Conservation (phyloP, 2,113 vertebrate genomes). For the Grus americana region DNA sequence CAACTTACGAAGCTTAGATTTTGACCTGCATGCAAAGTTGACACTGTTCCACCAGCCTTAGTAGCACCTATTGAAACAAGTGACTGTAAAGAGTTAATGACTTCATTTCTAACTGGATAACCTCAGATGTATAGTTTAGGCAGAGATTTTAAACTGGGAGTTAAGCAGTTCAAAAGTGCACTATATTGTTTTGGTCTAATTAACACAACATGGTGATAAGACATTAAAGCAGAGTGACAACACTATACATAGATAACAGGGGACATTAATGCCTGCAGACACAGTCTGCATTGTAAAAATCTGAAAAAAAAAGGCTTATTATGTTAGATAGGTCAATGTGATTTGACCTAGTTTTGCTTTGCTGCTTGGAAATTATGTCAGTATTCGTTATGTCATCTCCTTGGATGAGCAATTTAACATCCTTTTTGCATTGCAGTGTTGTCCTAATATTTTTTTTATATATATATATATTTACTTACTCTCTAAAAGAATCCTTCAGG, state of each 20-base stretch:
- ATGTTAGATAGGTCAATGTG: conserved; percentile 75
- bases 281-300: conserved; percentile 74
- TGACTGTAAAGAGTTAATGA: background rate
- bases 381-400: conserved; percentile 80
- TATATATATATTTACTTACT: conserved; percentile 58
- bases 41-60: background rate
- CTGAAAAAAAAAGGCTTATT: conserved; percentile 70
- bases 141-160: background rate
- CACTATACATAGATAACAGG: conserved; percentile 68
- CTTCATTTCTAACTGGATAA: background rate
- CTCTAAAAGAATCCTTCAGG: conserved; percentile 59
- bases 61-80: background rate
- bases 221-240: conserved; percentile 71
- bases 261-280: conserved; percentile 76
- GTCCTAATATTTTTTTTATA: conserved; percentile 62
- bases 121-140: background rate
- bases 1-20: background rate
- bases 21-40: background rate
- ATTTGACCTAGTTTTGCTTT: conserved; percentile 82
- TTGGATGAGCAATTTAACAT: conserved; percentile 75
- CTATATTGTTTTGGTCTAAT: conserved; percentile 77
- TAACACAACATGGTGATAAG: conserved; percentile 74
- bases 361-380: conserved; percentile 79
- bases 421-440: conserved; percentile 69
- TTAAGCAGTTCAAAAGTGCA: conserved; percentile 61